These are phyloP conservation scores for Lonchura striata DNA, from an alignment of 2,113 vertebrate species.

Conservation along the genomic window DNA sequence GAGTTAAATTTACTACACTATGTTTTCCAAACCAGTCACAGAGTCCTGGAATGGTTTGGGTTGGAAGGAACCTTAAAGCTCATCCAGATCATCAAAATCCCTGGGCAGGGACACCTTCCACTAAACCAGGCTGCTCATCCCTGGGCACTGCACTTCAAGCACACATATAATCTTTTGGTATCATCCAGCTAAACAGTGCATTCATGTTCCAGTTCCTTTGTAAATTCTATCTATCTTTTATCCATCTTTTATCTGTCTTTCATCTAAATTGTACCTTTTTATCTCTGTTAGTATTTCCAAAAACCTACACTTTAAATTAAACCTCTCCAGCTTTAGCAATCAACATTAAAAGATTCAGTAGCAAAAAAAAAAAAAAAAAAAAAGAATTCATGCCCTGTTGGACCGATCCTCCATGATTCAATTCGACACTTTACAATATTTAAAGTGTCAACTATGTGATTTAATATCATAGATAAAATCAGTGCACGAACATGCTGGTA, in stretches of 20 bases:
- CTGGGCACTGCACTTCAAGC: not conserved
- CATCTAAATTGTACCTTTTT: not conserved
- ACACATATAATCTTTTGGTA: not conserved
- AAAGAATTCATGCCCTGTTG: not conserved
- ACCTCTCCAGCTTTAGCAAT: not conserved
- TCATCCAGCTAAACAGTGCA: not conserved
- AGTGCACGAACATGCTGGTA: slow-evolving; percentile 31
- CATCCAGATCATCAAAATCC: not conserved
- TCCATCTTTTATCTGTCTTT: too few relatives aligned
- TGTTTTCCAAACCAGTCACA: not conserved
- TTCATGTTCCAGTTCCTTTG: not conserved
- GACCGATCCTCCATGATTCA: not conserved
- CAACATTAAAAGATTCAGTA: not conserved
- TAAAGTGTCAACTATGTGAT: not conserved
- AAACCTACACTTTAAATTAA: not conserved
- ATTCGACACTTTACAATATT: not conserved
- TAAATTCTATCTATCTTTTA: too few relatives aligned
- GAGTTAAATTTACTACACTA: not conserved
- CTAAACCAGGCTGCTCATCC: rapidly evolving
- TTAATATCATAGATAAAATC: slow-evolving; percentile 2
- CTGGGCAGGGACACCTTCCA: not conserved
- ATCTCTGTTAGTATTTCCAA: not conserved
- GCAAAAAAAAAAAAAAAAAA: not conserved
- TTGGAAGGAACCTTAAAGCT: not conserved
- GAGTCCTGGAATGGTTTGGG: not conserved